Evolutionary conservation across 2,888 invertebrate species (phyloP), one percentile per base, ranked within the genome.

Genomic region (Catocala sponsa): DNA sequence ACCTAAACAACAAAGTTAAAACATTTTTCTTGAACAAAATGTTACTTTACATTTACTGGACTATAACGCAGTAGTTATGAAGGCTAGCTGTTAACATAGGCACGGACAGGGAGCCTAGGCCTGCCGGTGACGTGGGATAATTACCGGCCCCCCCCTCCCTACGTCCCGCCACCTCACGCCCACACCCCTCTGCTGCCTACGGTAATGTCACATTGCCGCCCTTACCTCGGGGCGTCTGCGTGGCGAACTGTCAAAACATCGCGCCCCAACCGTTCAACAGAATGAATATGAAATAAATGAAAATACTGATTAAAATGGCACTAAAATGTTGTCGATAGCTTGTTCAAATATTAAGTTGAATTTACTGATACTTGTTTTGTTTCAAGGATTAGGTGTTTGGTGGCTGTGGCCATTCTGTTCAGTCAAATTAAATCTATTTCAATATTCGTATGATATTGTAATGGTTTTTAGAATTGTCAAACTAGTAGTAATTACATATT

Each of bases 141-240:
- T 94, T 94, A 94, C 91, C 88, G 83, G 78, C 81, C 83, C 79
- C 81, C 84, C 78, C 72, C 78, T 4, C 4, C 76, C 72, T 72
- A 56, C 65, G 59, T 68, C 74, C 65, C 73, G 59, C 68, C 70
- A 66, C 56, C 70, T 60, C 73, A 73, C 71, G 62, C 70, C 35
- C 62, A 25, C 25, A 25, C 65, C 59, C 58, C 55, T 49, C 12
- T 7, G 65, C 61, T 70, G 72, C 73, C 80, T 61, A 73, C 78
- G 80, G 89, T 91, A 92, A 93, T 93, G 94, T 92, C 91, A 93
- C 89, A 94, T 94, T 94, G 94, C 89, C 94, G 91, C 92, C 92
- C 89, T 86, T 79, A 85, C 89, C 85, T 82, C 80, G 68, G 75
- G 69, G 74, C 69, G 73, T 72, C 78, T 84, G 80, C 87, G 85